Percentiles rank a stretch among this genome's conserved stretches.
Evolutionary conservation across 2,113 vertebrate species (phyloP).

Genomic region (cat (Felis catus)): F.catus_Fca126_mat1.0 CM031424.1:33626501-33627000

Average conservation of each 20-base stretch:
- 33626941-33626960: neutral
- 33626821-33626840: neutral
- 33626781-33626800: neutral
- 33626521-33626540: neutral
- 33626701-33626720: neutral
- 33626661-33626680: neutral
- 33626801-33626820: neutral
- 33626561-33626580: neutral
- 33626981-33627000: neutral
- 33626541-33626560: neutral
- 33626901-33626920: too few relatives aligned
- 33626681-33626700: neutral
- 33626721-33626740: neutral
- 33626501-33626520: neutral
- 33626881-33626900: too few relatives aligned
- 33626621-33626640: neutral
- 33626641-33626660: neutral
- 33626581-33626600: neutral
- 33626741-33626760: neutral
- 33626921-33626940: neutral
- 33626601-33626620: neutral
- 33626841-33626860: neutral
- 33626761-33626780: neutral
- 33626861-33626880: too few relatives aligned
- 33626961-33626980: neutral